These are phyloP conservation scores for Drosophila robusta DNA, from an alignment of 2,888 invertebrate genomes.

Conservation along the genomic window DNA sequence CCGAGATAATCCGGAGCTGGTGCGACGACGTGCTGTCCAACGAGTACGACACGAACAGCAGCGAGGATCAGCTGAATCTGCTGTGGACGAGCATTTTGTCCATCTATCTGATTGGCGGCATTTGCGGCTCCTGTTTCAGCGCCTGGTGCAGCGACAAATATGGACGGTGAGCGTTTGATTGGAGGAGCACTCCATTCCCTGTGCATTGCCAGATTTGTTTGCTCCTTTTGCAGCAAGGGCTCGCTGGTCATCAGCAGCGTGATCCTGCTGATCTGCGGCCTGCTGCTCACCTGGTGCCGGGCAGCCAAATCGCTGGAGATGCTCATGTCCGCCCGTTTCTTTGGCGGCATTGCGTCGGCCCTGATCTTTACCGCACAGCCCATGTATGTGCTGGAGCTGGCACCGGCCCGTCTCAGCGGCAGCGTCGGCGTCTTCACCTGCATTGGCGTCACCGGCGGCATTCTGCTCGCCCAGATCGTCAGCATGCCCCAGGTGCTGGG, in stretches of 20 bases:
- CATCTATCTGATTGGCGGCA: slow-evolving; percentile 94
- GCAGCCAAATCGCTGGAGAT: slow-evolving; percentile 90
- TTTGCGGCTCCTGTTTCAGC: slow-evolving; percentile 92
- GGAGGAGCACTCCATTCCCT: background rate
- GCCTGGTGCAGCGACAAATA: slow-evolving; percentile 90
- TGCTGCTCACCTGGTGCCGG: slow-evolving; percentile 89
- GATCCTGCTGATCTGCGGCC: slow-evolving; percentile 88
- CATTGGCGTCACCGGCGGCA: slow-evolving; percentile 84
- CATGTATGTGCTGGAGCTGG: slow-evolving; percentile 94
- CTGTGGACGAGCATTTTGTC: slow-evolving; percentile 94
- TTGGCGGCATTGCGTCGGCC: slow-evolving; percentile 91
- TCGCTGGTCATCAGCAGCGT: slow-evolving; percentile 89
- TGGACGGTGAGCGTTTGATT: slow-evolving; percentile 86
- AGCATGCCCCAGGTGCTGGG: slow-evolving; percentile 84
- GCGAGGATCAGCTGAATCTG: slow-evolving; percentile 86
- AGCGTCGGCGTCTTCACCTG: slow-evolving; percentile 92
- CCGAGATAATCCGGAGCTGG: slow-evolving; percentile 88
- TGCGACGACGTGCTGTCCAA: slow-evolving; percentile 89
- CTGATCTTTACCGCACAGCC: slow-evolving; percentile 94
- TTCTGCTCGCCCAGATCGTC: slow-evolving; percentile 81
- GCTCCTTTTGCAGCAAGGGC: slow-evolving; percentile 84
- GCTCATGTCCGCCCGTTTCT: slow-evolving; percentile 90
- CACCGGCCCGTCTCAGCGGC: slow-evolving; percentile 91
- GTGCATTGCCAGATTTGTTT: too few species aligned
- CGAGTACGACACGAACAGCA: slow-evolving; percentile 87